Base-by-base conservation (phyloP, 1,140 invertebrate genomes). In the Nephotettix cincticeps region DNA sequence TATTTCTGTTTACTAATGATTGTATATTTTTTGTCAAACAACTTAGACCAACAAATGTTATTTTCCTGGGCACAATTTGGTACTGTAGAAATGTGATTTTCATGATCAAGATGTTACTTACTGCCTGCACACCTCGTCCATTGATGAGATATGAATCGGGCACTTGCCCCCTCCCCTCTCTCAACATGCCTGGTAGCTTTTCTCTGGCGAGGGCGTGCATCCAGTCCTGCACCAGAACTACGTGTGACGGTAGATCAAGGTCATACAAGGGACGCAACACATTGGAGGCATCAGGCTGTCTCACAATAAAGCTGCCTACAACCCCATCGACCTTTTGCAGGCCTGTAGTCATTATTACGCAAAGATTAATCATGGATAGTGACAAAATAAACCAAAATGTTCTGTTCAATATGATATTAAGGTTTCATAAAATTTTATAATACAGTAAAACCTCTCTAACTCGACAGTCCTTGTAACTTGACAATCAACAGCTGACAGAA, bases 171-270 rank as follows among this genome's bases (percentile, higher is more conserved):
- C 25, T 36, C 11, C 32, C 36, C 25, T 19, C 4, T 13, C 25
- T 30, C 25, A 72, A 28, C 47, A 51, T 17, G 1, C 69, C 73
- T 14, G 71, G 75, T 21, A 69, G 71, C 14, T 30, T 40, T 2
- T 63, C 32, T 32, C 72, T 71, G 9, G 78, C 78, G 14, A 82
- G 75, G 3, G 79, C 72, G 30, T 81, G 76, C 63, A 84, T 75
- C 86, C 85, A 86, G 72, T 87, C 85, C 66, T 80, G 82, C 13
- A 87, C 75, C 3, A 85, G 66, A 1, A 87, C 79, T 17, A 81
- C 77, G 72, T 87, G 85, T 28, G 83, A 81, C 1, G 81, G 80
- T 17, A 84, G 76, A 72, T 87, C 85, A 19, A 77, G 76, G 74
- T 86, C 85, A 74, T 86, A 86, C 1, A 78, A 75, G 43, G 71